These are phyloP conservation scores for Apis dorsata DNA, from an alignment of 1,140 invertebrate species.

Conservation along the genomic window DNA sequence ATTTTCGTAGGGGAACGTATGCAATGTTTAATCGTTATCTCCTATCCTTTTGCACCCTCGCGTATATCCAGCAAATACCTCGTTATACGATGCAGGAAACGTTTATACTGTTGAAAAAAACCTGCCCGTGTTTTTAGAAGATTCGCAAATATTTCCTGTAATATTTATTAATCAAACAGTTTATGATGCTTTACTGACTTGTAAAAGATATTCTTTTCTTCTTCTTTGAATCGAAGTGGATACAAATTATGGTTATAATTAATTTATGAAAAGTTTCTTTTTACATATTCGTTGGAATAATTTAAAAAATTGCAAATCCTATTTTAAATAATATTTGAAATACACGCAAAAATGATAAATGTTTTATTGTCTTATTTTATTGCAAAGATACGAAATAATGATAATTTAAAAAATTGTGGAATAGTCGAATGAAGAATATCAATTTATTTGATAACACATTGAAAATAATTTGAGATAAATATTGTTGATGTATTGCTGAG, in stretches of 20 bases:
- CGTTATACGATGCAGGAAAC: background rate
- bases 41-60: conserved; percentile 2
- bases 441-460: background rate
- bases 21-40: conserved; percentile 16
- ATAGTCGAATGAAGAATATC: background rate
- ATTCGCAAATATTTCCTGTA: background rate
- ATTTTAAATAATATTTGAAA: background rate
- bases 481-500: background rate
- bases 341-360: background rate
- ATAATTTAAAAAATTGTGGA: background rate
- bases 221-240: no score
- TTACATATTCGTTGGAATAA: no score
- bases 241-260: no score
- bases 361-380: background rate
- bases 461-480: background rate
- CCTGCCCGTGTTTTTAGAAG: background rate
- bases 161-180: background rate
- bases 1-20: no score
- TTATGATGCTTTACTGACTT: background rate
- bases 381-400: background rate
- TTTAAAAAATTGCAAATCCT: no score
- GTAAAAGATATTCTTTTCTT: no score
- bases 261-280: no score
- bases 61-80: background rate
- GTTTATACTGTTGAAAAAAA: background rate